phyloP scores from a whole-genome alignment of 2,113 vertebrate genomes.

The Coregonus clupeaformis region DNA sequence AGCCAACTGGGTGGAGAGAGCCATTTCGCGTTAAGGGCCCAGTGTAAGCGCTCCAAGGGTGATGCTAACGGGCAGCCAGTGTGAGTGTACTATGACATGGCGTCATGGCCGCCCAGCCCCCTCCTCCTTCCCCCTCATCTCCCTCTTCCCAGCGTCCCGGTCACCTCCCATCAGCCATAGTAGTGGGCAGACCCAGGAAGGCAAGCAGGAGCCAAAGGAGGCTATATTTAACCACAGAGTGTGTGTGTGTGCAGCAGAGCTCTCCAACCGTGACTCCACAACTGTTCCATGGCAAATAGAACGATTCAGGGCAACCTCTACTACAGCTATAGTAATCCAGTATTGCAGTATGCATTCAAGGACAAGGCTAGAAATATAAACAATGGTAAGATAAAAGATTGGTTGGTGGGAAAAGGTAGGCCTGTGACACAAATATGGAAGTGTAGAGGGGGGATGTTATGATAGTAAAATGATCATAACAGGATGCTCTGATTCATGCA shows the following conservation, averaged over 20 bases:
- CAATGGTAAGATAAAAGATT: not conserved
- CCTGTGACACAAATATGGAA: not conserved
- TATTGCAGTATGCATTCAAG: not conserved
- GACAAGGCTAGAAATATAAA: not conserved
- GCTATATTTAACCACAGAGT: not conserved
- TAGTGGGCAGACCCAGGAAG: not conserved
- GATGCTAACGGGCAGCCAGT: no score
- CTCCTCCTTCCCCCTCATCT: not conserved
- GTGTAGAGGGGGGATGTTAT: not conserved
- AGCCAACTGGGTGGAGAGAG: no score
- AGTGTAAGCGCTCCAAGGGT: no score
- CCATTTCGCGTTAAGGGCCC: no score
- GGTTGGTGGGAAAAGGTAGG: not conserved
- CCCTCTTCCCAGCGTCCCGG: not conserved
- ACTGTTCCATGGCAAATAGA: no score
- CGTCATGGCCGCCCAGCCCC: not conserved
- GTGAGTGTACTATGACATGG: no score
- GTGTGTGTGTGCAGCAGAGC: not conserved
- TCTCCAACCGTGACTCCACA: no score
- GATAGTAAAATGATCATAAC: not conserved
- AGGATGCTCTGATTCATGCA: not conserved
- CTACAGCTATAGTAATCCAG: not conserved
- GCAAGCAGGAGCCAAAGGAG: not conserved
- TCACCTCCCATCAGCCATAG: slow-evolving; percentile 7
- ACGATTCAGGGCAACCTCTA: not conserved